Evolutionary conservation across 2,113 vertebrate species (phyloP).

Genomic region (Leptodactylus fuscus): DNA sequence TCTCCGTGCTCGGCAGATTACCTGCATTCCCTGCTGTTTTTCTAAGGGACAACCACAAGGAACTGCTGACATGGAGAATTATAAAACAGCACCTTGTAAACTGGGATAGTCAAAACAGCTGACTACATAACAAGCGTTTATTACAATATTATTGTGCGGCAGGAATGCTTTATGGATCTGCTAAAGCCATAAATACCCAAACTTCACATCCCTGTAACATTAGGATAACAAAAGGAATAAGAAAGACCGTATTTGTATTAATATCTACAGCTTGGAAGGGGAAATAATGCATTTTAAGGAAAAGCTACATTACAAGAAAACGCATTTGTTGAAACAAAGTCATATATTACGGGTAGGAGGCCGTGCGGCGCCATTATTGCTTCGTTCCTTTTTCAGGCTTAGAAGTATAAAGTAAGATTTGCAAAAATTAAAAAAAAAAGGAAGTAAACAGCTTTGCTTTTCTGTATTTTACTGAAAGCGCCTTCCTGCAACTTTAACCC

Average conservation of each 20-base stretch:
- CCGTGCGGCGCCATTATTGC: background rate
- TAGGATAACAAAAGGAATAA: background rate
- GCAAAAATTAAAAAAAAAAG: background rate
- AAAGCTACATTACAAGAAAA: background rate
- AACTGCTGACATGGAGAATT: slow-evolving; percentile 39
- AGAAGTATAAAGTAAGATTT: background rate
- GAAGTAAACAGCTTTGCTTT: background rate
- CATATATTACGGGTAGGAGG: background rate
- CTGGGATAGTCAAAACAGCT: slow-evolving; percentile 39
- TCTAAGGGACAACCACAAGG: slow-evolving; percentile 42
- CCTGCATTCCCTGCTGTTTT: slow-evolving; percentile 54
- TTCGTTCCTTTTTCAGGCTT: background rate
- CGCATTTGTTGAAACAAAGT: background rate
- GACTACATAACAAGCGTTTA: slow-evolving; percentile 29
- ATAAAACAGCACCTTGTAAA: slow-evolving; percentile 28
- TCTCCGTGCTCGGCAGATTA: slow-evolving; percentile 39
- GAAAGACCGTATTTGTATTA: background rate
- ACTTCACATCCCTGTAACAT: slow-evolving; percentile 15
- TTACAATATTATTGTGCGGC: slow-evolving; percentile 34
- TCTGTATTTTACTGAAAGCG: background rate
- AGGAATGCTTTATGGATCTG: slow-evolving; percentile 25
- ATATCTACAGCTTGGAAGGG: background rate
- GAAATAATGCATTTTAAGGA: background rate
- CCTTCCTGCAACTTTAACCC: background rate
- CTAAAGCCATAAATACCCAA: slow-evolving; percentile 8